Evolutionary conservation across 2,797 vertebrate species (phyloP).

Genomic region (Tenualosa thibaudeaui): DNA sequence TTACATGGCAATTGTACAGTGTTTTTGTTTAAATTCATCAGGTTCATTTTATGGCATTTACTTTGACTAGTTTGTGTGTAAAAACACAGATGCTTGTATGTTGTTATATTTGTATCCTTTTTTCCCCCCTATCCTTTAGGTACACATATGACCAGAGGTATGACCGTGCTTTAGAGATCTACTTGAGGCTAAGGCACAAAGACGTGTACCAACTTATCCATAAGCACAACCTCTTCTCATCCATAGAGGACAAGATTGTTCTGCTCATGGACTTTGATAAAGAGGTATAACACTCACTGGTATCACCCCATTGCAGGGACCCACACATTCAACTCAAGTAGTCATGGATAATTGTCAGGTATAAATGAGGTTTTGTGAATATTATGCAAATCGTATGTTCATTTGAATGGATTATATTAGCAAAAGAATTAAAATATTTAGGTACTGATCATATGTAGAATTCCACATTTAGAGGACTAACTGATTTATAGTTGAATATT

Average conservation of each 20-base stretch:
- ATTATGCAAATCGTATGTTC: background rate
- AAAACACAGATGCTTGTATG: background rate
- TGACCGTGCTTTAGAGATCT: slow-evolving; percentile 94
- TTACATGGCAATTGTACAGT: background rate
- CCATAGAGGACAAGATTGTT: slow-evolving; percentile 97
- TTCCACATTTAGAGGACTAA: background rate
- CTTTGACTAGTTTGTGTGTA: background rate
- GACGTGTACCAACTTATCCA: slow-evolving; percentile 97
- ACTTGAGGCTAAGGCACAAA: slow-evolving; percentile 92
- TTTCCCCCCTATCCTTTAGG: slow-evolving; percentile 62
- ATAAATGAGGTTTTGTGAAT: background rate
- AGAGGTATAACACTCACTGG: slow-evolving; percentile 75
- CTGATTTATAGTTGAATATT: background rate
- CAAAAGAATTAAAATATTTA: no score
- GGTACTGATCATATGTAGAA: no score
- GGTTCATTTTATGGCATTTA: no score
- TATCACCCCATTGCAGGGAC: background rate
- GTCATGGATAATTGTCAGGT: background rate
- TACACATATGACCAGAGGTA: slow-evolving; percentile 98
- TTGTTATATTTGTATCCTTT: background rate
- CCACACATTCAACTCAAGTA: background rate
- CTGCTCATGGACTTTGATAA: slow-evolving; percentile 98
- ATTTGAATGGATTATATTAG: background rate
- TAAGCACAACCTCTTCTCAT: slow-evolving; percentile 96
- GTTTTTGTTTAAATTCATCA: background rate